Evolutionary conservation across 1,140 invertebrate genomes (phyloP).

Genomic region (Rhyacophila brunnea): DNA sequence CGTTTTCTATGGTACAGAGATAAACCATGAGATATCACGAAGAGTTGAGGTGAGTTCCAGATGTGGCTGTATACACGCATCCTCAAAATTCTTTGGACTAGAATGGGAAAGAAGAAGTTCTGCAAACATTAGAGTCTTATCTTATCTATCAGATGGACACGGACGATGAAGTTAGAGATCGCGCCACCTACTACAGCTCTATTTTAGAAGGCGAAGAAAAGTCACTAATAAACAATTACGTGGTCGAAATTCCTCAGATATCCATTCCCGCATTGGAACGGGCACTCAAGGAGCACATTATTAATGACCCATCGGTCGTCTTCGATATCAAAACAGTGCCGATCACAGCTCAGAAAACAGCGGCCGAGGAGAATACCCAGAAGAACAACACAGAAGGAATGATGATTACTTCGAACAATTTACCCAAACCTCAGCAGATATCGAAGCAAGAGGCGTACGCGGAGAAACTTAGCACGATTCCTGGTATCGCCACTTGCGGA

Average conservation of each 20-base stretch:
- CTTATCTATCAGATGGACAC: conserved; percentile 91
- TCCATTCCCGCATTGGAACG: conserved; percentile 86
- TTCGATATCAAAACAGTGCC: conserved; percentile 93
- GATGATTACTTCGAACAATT: conserved; percentile 45
- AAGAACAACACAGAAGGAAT: conserved; percentile 58
- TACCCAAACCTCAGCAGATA: conserved; percentile 54
- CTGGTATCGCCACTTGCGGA: conserved; percentile 69
- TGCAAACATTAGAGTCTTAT: conserved; percentile 81
- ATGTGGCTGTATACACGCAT: too few relatives aligned
- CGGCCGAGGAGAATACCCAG: conserved; percentile 54
- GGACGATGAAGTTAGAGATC: conserved; percentile 97
- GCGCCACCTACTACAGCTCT: conserved; percentile 94
- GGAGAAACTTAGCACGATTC: conserved; percentile 77
- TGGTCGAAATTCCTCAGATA: conserved; percentile 73
- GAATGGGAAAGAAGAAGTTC: too few relatives aligned
- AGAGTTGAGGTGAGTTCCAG: too few relatives aligned
- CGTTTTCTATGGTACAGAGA: too few relatives aligned
- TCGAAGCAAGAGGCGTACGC: conserved; percentile 85
- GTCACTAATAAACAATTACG: conserved; percentile 78
- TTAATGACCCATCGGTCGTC: conserved; percentile 64
- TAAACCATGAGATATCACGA: too few relatives aligned
- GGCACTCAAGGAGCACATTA: conserved; percentile 80
- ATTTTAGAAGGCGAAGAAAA: conserved; percentile 70
- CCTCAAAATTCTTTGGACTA: too few relatives aligned
- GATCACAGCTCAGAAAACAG: conserved; percentile 60